Evolutionary conservation across 2,797 vertebrate genomes (phyloP), one percentile per base, ranked within the genome.

Genomic region (Xerus rutilus): DNA sequence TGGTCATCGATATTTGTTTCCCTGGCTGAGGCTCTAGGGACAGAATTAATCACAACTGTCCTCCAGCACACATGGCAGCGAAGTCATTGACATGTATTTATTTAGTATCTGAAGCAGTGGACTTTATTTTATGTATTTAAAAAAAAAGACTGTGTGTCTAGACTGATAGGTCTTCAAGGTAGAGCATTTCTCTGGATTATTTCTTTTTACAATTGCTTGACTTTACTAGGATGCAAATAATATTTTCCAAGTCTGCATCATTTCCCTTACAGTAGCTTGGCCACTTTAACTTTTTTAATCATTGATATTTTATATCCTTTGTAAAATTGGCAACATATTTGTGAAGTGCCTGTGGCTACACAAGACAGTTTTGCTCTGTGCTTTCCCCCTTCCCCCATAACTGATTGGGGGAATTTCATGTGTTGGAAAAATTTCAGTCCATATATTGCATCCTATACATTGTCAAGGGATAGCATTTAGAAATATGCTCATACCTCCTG

Each of bases 161-260:
- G 74, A 69, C 28, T 20, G 32, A 5, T 78, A 69, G 43, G 45
- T 78, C 28, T 90, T 54, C 23, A 93, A 30, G 78, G 74, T 57
- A 57, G 0, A 82, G n/a, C 2, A 1, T 89, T 78, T 47, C 15
- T 85, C 39, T 84, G 6, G 64, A 32, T 65, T 64, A 7, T 76
- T 93, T 84, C 54, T 89, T 91, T 83, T 87, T 39, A 45, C 3
- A 92, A 30, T 17, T 89, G 59, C 76, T 83, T 86, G 69, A 79
- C 79, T 92, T 96, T 77, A 35, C 17, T 28, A 84, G 59, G 65
- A 32, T 77, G 35, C 67, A 54, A 72, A 90, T 77, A 69, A 7
- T 87, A 81, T 77, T 93, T 95, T 39, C 45, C 5, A 67, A 77
- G 5, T 9, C 7, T 39, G 28, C 15, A 39, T 87, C 21, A 77